A percentile compares a stretch with the other conserved stretches of the same genome.
Conservation (phyloP, 2,888 invertebrate species). For the Brenthis ino region DNA sequence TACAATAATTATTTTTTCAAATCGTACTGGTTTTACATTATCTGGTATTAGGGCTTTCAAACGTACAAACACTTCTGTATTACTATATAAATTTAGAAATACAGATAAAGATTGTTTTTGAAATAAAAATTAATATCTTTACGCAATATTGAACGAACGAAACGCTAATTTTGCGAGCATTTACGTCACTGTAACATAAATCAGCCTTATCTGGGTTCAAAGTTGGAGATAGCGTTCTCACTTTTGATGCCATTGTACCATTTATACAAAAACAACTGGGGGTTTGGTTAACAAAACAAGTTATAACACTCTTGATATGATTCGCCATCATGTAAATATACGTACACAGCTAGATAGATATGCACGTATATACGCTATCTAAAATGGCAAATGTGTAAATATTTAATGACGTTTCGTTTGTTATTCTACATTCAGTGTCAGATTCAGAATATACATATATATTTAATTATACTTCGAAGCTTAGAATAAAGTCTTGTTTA, state of each 20-base stretch:
- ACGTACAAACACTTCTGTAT: neutral
- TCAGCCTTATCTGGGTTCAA: slow-evolving; percentile 41
- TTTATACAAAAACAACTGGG: slow-evolving; percentile 34
- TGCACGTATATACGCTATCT: slow-evolving; percentile 1
- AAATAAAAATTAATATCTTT: neutral
- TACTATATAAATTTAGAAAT: neutral
- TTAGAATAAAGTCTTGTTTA: neutral
- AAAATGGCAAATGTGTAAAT: slow-evolving; percentile 15
- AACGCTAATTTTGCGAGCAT: slow-evolving; percentile 28
- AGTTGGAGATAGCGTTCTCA: slow-evolving; percentile 40
- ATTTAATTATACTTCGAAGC: neutral
- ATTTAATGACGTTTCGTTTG: slow-evolving; percentile 17
- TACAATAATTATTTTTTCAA: no score
- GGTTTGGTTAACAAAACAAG: slow-evolving; percentile 23
- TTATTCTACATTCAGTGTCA: slow-evolving; percentile 16
- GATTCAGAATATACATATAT: slow-evolving; percentile 1
- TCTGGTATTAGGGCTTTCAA: neutral
- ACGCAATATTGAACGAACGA: slow-evolving; percentile 7
- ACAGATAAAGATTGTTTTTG: neutral
- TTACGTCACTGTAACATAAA: slow-evolving; percentile 36
- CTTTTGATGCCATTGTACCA: slow-evolving; percentile 38
- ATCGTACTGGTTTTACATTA: no score
- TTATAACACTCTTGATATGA: slow-evolving; percentile 24
- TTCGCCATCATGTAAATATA: slow-evolving; percentile 21
- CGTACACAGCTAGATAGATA: slow-evolving; percentile 13